Evolutionary conservation across 2,113 vertebrate species (phyloP).

Genomic region (Zapornia atra): DNA sequence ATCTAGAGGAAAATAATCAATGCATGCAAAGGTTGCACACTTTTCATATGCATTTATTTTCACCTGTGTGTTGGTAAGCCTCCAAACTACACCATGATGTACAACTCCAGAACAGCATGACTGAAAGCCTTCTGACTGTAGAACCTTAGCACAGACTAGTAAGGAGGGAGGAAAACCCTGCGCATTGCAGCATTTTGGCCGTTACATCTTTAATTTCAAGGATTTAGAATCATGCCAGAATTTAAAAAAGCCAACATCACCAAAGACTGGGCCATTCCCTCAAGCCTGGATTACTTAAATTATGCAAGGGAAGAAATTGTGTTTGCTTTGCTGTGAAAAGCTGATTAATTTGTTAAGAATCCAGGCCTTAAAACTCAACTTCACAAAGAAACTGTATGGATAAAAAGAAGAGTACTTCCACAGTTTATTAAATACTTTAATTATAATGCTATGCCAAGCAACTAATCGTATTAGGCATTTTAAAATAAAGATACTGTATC

Average conservation of each 20-base stretch:
- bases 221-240: neutral
- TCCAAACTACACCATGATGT: neutral
- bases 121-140: neutral
- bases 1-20: neutral
- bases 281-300: conserved; percentile 10
- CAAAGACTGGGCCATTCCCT: neutral
- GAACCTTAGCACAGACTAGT: neutral
- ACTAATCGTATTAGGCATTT: conserved; percentile 3
- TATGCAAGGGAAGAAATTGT: conserved; percentile 7
- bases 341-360: conserved; percentile 50
- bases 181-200: neutral
- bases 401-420: neutral
- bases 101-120: neutral
- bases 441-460: neutral
- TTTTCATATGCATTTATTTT: neutral
- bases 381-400: neutral
- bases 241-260: neutral
- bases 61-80: neutral
- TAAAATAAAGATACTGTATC: neutral
- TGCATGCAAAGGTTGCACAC: neutral
- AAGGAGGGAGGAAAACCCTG: neutral
- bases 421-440: conserved; percentile 15
- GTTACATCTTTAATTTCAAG: neutral
- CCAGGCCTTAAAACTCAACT: conserved; percentile 19
- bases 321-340: conserved; percentile 42